Percentiles rank a stretch among this genome's conserved stretches.
Evolutionary conservation across 1,140 invertebrate genomes (phyloP).

Genomic region (Drosophila fuyamai): DNA sequence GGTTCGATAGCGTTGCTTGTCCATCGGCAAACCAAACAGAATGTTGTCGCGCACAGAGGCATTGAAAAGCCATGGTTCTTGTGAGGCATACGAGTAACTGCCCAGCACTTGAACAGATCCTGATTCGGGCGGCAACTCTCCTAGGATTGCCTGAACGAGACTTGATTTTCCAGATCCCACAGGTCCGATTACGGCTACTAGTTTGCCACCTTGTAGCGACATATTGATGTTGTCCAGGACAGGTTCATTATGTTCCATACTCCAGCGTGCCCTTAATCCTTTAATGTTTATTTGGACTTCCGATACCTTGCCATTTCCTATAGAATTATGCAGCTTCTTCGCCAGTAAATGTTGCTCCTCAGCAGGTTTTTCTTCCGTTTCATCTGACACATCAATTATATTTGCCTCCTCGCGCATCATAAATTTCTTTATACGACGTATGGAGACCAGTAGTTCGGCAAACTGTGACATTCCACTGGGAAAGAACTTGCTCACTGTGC

Average conservation of each 20-base stretch:
- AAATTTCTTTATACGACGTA: conserved; percentile 89
- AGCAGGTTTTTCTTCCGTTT: conserved; percentile 29
- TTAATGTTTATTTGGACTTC: conserved; percentile 50
- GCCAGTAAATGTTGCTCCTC: conserved; percentile 22
- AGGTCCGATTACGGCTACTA: conserved; percentile 88
- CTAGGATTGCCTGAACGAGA: conserved; percentile 85
- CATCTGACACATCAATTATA: conserved; percentile 13
- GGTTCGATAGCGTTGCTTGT: conserved; percentile 87
- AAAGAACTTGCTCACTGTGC: conserved; percentile 91
- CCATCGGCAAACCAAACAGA: conserved; percentile 89
- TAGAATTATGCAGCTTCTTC: conserved; percentile 2
- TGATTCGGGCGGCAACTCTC: conserved; percentile 56
- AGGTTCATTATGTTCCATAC: conserved; percentile 39
- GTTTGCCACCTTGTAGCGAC: conserved; percentile 81
- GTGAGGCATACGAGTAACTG: conserved; percentile 64
- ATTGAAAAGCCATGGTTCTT: conserved; percentile 86
- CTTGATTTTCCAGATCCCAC: conserved; percentile 88
- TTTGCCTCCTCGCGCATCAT: conserved; percentile 88
- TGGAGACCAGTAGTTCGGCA: conserved; percentile 89
- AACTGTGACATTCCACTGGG: conserved; percentile 87
- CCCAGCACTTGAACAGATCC: conserved; percentile 58
- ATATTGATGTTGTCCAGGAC: conserved; percentile 60
- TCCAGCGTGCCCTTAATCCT: conserved; percentile 66
- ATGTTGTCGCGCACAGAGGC: conserved; percentile 90
- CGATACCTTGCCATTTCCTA: conserved; percentile 34